Evolutionary conservation across 2,797 vertebrate genomes (phyloP).

Genomic region (Alectoris magna): DNA sequence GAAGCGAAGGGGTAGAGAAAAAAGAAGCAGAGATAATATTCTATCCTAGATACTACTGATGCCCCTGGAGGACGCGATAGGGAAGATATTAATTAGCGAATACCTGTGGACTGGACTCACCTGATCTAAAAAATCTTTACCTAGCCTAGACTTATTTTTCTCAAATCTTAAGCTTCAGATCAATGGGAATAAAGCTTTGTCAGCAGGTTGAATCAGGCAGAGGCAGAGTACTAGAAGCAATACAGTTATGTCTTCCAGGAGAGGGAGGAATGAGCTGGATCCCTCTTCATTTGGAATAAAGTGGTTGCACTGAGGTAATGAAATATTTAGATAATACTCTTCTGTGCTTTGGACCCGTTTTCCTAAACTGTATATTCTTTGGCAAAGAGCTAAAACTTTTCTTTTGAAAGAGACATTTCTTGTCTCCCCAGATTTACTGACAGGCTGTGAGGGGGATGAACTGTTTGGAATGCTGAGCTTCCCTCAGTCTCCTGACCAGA

Average conservation of each 20-base stretch:
- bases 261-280: conserved; percentile 18
- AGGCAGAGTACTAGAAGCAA: background rate
- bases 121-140: background rate
- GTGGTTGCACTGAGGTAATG: conserved; percentile 15
- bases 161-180: background rate
- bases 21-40: background rate
- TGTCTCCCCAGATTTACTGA: background rate
- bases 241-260: background rate
- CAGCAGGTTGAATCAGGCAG: background rate
- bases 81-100: background rate
- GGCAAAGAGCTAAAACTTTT: conserved; percentile 11
- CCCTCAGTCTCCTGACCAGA: background rate
- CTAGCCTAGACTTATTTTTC: background rate
- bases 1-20: background rate
- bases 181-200: background rate
- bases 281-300: conserved; percentile 21
- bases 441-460: background rate
- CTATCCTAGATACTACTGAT: background rate
- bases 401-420: conserved; percentile 1
- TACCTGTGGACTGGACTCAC: background rate
- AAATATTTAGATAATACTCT: conserved; percentile 23
- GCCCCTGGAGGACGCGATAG: background rate
- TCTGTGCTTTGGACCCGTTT: conserved; percentile 28
- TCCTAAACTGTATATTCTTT: conserved; percentile 20
- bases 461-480: background rate